A percentile compares a stretch with the other conserved stretches of the same genome.
phyloP scores from a whole-genome alignment of 2,113 vertebrate species.

The Cariama cristata region DNA sequence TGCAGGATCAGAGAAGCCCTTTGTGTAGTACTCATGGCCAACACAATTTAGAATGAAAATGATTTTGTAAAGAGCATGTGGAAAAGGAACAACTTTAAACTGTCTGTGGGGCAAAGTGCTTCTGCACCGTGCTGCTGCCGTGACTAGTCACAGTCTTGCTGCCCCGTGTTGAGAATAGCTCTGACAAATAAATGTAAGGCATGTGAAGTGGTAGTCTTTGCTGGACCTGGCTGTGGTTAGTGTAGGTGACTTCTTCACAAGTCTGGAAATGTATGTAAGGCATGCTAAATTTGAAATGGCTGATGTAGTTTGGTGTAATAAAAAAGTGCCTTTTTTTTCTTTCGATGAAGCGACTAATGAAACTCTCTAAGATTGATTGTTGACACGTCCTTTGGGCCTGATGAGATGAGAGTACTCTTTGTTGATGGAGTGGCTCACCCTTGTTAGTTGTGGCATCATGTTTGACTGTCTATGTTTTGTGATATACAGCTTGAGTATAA shows the following conservation, averaged over 20 bases:
- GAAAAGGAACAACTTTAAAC: neutral
- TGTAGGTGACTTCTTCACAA: neutral
- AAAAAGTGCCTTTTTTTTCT: neutral
- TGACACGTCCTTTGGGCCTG: neutral
- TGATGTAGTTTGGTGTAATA: neutral
- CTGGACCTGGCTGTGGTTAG: neutral
- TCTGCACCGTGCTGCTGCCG: neutral
- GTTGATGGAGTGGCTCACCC: neutral
- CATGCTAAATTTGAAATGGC: neutral
- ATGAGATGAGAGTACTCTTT: neutral
- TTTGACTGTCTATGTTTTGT: neutral
- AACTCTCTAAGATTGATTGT: neutral
- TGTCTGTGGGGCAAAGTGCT: neutral
- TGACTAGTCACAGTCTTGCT: neutral
- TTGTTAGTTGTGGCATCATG: neutral
- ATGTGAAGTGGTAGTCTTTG: neutral
- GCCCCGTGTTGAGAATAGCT: neutral
- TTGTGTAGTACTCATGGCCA: neutral
- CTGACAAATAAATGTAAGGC: neutral
- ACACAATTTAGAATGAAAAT: neutral
- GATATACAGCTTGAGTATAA: neutral
- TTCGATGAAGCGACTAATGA: neutral
- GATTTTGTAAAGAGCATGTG: neutral
- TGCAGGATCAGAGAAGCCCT: neutral
- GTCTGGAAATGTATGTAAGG: neutral